Evolutionary conservation across 2,113 vertebrate genomes (phyloP), one percentile per base, ranked within the genome.

Genomic region (Semicossyphus pulcher): DNA sequence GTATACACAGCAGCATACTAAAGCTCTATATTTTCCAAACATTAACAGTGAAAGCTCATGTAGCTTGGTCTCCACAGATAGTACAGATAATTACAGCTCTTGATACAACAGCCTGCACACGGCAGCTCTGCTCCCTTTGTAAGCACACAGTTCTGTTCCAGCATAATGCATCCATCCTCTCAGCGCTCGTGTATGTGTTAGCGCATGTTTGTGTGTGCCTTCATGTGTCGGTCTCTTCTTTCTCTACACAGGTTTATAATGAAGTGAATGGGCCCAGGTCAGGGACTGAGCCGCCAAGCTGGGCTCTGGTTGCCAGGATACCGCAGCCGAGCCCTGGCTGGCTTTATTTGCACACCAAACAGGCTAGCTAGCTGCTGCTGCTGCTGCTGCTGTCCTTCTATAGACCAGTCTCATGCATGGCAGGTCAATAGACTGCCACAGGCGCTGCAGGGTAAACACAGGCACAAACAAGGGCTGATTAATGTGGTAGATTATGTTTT

Each of bases 301-400:
- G 59, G 28, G 89, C 89, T 91, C 53, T 66, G 65, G 94, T 96
- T 96, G 94, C 95, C 93, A 67, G 90, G 95, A 94, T 94, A 95
- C 95, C 47, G 87, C 64, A 86, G 78, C 68, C 16, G 56, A 92
- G 81, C 90, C 88, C 63, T n/a, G 86, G 73, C 83, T 60, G 81
- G 88, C 86, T 76, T 39, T 95, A 90, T 95, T 94, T 95, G 93
- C 89, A 84, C 92, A 92, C 89, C 68, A 91, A 91, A 92, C 89
- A 87, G 89, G 82, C 82, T 75, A 78, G 84, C 89, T 90, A 71
- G 78, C 79, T 67, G 72, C 79, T 68, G 78, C 60, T 70, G 70
- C 49, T 78, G 78, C 59, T 81, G 67, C 42, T 26, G 49, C 21
- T 41, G 61, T 80, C 74, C 61, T 76, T 68, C 78, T 79, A 49